Percentiles rank a stretch among this genome's conserved stretches.
phyloP scores from a whole-genome alignment of 2,113 vertebrate species.

The Xiphophorus couchianus region DNA sequence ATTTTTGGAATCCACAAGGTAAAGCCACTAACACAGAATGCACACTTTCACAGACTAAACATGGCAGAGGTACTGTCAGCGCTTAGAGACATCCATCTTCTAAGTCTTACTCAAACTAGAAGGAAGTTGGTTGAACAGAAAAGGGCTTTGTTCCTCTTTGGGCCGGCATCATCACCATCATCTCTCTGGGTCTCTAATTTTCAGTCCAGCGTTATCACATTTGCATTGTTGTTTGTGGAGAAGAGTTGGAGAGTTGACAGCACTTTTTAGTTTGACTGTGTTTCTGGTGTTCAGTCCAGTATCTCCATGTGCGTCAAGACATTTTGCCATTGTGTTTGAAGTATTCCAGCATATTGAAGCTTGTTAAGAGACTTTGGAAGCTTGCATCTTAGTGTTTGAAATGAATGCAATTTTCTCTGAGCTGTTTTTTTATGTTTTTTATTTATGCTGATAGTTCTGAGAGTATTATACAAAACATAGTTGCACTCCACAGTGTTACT shows the following conservation, averaged over 20 bases:
- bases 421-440: neutral
- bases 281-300: constrained; percentile 42
- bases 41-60: constrained; percentile 45
- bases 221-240: constrained; percentile 36
- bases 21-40: constrained; percentile 48
- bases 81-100: constrained; percentile 63
- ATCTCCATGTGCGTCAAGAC: constrained; percentile 20
- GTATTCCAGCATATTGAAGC: constrained; percentile 14
- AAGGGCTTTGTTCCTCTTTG: constrained; percentile 46
- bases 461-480: neutral
- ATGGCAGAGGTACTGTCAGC: constrained; percentile 69
- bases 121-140: constrained; percentile 69
- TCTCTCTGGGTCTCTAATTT: constrained; percentile 37
- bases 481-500: neutral
- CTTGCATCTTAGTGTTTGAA: constrained; percentile 8
- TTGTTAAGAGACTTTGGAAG: constrained; percentile 16
- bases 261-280: constrained; percentile 44
- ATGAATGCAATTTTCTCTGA: constrained; percentile 9
- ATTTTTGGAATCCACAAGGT: constrained; percentile 46
- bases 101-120: constrained; percentile 67
- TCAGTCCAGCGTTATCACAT: constrained; percentile 48
- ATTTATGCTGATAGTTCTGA: neutral
- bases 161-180: constrained; percentile 44
- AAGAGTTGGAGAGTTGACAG: constrained; percentile 34
- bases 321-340: constrained; percentile 20